phyloP scores from a whole-genome alignment of 1,140 invertebrate species.

The Drosophila funebris region DNA sequence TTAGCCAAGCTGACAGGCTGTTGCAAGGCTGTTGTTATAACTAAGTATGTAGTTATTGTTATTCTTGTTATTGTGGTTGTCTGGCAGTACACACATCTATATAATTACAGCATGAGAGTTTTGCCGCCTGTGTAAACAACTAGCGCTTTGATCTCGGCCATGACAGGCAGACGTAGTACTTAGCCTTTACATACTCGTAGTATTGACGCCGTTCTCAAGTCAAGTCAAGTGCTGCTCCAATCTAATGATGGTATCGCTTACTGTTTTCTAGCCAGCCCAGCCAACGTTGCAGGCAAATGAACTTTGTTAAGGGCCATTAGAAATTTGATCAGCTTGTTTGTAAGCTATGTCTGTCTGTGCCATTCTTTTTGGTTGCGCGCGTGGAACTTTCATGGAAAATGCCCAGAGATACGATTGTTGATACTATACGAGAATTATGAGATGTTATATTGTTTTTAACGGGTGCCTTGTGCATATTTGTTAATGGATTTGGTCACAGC shows the following conservation, averaged over 20 bases:
- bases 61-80: slow-evolving; percentile 1
- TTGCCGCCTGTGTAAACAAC: slow-evolving; percentile 74
- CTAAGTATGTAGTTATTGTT: not conserved
- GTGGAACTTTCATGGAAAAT: slow-evolving; percentile 70
- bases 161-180: slow-evolving; percentile 40
- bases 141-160: slow-evolving; percentile 47
- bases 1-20: slow-evolving; percentile 46
- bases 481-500: slow-evolving; percentile 33
- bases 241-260: slow-evolving; percentile 50
- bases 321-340: slow-evolving; percentile 75
- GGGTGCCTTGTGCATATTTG: slow-evolving; percentile 48
- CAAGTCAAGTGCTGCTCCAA: slow-evolving; percentile 4
- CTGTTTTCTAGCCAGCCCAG: slow-evolving; percentile 25
- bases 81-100: slow-evolving; percentile 18
- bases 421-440: slow-evolving; percentile 25
- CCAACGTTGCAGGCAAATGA: slow-evolving; percentile 67
- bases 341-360: not conserved
- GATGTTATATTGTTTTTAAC: slow-evolving; percentile 27
- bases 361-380: slow-evolving; percentile 26
- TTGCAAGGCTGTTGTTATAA: slow-evolving; percentile 35
- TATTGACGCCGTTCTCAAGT: not conserved
- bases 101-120: slow-evolving; percentile 72
- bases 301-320: slow-evolving; percentile 71
- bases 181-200: slow-evolving; percentile 16
- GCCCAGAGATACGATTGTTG: slow-evolving; percentile 50